Conservation (phyloP, 2,797 vertebrate genomes). For the Helostoma temminkii region DNA sequence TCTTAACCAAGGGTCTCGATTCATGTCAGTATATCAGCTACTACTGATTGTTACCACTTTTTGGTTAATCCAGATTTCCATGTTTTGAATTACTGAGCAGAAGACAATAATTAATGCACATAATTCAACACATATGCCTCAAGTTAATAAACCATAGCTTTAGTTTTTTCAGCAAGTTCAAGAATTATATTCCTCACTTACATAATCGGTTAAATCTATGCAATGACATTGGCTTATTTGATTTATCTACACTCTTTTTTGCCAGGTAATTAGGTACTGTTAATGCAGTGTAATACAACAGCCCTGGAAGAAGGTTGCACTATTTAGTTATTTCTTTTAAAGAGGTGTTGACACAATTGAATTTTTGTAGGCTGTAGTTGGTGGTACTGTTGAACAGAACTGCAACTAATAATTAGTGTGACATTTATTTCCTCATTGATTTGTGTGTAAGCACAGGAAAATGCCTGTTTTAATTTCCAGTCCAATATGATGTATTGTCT, state of each 20-base stretch:
- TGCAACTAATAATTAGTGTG: not conserved
- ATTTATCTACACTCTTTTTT: not conserved
- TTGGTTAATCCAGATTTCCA: not conserved
- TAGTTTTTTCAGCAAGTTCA: slow-evolving; percentile 10
- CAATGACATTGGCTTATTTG: not conserved
- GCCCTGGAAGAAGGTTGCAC: not conserved
- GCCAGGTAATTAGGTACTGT: slow-evolving; percentile 1
- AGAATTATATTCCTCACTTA: not conserved
- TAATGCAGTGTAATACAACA: not conserved
- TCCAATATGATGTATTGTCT: not conserved
- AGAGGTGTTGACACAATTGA: not conserved
- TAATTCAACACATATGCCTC: not conserved
- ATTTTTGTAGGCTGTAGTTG: not conserved
- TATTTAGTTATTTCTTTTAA: not conserved
- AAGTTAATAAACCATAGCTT: not conserved
- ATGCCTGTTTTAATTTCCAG: not conserved
- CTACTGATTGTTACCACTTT: not conserved
- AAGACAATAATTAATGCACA: not conserved
- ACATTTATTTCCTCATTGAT: not conserved
- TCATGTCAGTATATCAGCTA: not conserved
- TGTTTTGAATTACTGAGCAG: not conserved
- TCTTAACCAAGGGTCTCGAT: not conserved
- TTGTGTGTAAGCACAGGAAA: not conserved
- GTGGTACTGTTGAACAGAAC: not conserved
- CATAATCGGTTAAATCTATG: slow-evolving; percentile 1